Base-by-base conservation (phyloP, 35 echinoderm and acorn worm species). In the Anneissia japonica region DNA sequence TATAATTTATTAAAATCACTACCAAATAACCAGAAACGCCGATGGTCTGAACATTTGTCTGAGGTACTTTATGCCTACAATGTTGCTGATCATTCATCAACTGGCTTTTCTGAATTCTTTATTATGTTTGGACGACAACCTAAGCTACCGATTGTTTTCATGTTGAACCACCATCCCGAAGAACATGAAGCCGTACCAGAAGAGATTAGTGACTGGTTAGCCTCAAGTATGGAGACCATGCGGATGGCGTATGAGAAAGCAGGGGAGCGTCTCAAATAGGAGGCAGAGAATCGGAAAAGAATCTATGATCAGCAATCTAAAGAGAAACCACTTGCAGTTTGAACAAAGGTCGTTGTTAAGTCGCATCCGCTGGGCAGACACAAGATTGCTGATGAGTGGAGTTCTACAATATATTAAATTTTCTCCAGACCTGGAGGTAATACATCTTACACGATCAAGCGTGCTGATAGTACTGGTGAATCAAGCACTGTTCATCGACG, bases 11-110 rank as follows among this genome's bases (percentile, higher is more conserved):
- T 86, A 19, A 31, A 73, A 36, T 38, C 89, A 13, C 43, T 91
- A 11, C 74, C 82, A 30, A 73, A 64, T 13, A 26, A 12, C 0
- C 30, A 91, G 45, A 85, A 80, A 39, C 37, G 76, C 34, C 28
- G 31, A 31, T 90, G 88, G 88, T 79, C 88, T 7, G 74, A 86
- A 39, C 46, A 79, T 26, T 41, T 91, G 10, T 72, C 83, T 12
- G 74, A 91, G 37, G 37, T 91, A 31, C 19, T 91, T 17, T 73
- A 91, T 91, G 83, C 83, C 4, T 91, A 86, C 36, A 91, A 91
- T 72, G 73, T 75, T 5, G 80, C 89, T 1, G 29, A 17, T 4
- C 83, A 91, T 40, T 33, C 74, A 29, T 85, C 83, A 14, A 86
- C 89, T 3, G 39, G 83, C 14, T 87, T 14, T 40, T 10, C 72